A percentile compares a stretch with the other conserved stretches of the same genome.
Conservation (phyloP, 2,797 vertebrate species). For the Aldrovandia affinis region DNA sequence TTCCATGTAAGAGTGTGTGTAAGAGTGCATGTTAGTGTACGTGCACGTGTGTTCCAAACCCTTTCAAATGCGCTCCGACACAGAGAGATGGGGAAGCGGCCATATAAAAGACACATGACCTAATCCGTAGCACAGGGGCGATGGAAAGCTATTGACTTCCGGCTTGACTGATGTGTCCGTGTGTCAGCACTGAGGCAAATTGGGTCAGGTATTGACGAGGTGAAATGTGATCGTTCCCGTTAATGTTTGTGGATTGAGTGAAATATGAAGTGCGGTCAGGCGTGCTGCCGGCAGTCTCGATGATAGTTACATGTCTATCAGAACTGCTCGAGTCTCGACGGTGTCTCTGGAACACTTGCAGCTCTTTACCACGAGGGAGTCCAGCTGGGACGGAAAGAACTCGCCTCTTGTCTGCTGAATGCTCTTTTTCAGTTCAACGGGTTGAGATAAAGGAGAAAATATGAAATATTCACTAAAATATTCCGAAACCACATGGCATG, state of each 20-base stretch:
- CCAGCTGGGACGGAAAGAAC: neutral
- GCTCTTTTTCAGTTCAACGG: neutral
- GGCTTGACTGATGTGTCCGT: constrained; percentile 13
- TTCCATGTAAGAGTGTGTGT: too few relatives aligned
- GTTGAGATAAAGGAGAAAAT: neutral
- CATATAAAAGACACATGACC: neutral
- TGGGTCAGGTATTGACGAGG: constrained; percentile 14
- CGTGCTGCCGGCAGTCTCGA: neutral
- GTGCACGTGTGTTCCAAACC: too few relatives aligned
- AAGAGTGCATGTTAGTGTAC: too few relatives aligned
- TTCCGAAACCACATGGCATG: neutral
- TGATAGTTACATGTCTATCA: neutral
- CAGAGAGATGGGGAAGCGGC: too few relatives aligned
- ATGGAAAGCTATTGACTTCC: neutral
- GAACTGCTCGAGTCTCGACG: neutral
- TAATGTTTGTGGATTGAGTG: constrained; percentile 25
- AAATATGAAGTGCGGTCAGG: neutral
- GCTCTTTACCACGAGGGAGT: neutral
- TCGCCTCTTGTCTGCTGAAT: neutral
- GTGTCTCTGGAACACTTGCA: neutral
- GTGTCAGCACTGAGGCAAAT: constrained; percentile 18
- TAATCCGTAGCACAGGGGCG: neutral
- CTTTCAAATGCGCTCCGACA: too few relatives aligned
- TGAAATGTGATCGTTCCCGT: neutral
- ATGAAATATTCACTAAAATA: neutral